Evolutionary conservation across 2,797 vertebrate genomes (phyloP).

Genomic region (Aulostomus chinensis): DNA sequence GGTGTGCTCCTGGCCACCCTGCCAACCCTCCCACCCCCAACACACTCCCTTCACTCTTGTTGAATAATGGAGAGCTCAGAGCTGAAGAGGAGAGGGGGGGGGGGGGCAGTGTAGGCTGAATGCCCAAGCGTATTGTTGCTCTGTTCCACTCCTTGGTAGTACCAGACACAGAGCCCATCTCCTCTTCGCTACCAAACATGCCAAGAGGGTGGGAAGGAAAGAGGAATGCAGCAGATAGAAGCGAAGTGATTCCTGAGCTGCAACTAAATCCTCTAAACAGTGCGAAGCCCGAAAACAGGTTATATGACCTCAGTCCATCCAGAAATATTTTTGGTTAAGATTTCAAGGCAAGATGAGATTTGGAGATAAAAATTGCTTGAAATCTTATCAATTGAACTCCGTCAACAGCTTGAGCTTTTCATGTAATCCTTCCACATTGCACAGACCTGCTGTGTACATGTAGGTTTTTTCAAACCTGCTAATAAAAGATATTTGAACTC

Average conservation of each 20-base stretch:
- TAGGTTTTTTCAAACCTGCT: too few relatives aligned
- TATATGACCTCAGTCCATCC: too few relatives aligned
- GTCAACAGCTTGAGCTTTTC: too few relatives aligned
- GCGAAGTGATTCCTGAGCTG: neutral
- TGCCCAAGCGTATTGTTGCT: constrained; percentile 25
- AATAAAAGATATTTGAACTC: too few relatives aligned
- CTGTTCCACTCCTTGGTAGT: constrained; percentile 31
- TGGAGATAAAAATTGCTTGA: too few relatives aligned
- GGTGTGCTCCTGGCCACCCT: constrained; percentile 29
- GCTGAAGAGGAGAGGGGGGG: constrained; percentile 10
- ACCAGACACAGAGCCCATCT: constrained; percentile 43
- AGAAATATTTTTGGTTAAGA: too few relatives aligned
- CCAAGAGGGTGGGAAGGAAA: constrained; percentile 13
- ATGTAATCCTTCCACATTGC: too few relatives aligned
- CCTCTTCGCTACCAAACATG: constrained; percentile 19
- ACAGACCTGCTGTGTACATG: too few relatives aligned
- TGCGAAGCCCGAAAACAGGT: too few relatives aligned
- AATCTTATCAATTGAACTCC: too few relatives aligned
- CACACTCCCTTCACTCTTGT: neutral
- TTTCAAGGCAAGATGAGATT: too few relatives aligned
- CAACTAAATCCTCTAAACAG: too few relatives aligned
- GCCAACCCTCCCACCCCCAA: neutral
- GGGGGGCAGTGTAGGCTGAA: constrained; percentile 11
- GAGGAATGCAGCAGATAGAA: constrained; percentile 27
- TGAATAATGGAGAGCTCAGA: constrained; percentile 56